Evolutionary conservation across 2,113 vertebrate species (phyloP), one percentile per base, ranked within the genome.

Genomic region (Athene noctua): DNA sequence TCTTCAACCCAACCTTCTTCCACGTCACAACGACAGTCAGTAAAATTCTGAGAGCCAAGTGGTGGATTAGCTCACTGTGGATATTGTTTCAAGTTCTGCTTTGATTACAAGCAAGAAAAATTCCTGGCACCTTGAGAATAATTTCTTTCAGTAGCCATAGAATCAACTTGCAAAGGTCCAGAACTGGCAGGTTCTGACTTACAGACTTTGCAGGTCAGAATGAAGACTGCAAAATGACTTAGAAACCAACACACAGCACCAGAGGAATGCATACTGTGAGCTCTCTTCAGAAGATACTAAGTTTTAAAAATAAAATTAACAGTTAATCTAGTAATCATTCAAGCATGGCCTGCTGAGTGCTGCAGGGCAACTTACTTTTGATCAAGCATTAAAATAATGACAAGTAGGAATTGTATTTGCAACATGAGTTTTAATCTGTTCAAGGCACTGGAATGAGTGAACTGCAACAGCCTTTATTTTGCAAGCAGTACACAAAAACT

Each of bases 321-420:
- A 54, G 78, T 96, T 95, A 96, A 97, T 96, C 80, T 93, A 95
- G 93, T 97, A 95, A 97, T 61, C 94, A 88, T 38, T 86, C 78
- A 77, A 77, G 87, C 92, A 82, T 85, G 58, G 71, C 54, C 66
- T 88, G 71, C 80, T 92, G 92, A 52, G 51, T 65, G 91, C 96
- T 95, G 49, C 90, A 85, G 93, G 94, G 92, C 78, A 94, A 93
- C 90, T 72, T 62, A 65, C 85, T 96, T 94, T 73, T 85, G 93
- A 93, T 93, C 92, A 94, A 96, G 92, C 90, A 88, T 95, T 95
- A 95, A 94, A 96, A 93, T 96, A 91, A 95, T 86, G 61, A 62
- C 84, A 80, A 88, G 80, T 18, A 83, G 70, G 80, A 77, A 88
- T 38, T 82, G 67, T 58, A 73, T 90, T 92, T 87, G 79, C 70